These are phyloP conservation scores for Crocodylus rhombifer DNA, from an alignment of 2,797 vertebrate genomes.

Conservation along the genomic window DNA sequence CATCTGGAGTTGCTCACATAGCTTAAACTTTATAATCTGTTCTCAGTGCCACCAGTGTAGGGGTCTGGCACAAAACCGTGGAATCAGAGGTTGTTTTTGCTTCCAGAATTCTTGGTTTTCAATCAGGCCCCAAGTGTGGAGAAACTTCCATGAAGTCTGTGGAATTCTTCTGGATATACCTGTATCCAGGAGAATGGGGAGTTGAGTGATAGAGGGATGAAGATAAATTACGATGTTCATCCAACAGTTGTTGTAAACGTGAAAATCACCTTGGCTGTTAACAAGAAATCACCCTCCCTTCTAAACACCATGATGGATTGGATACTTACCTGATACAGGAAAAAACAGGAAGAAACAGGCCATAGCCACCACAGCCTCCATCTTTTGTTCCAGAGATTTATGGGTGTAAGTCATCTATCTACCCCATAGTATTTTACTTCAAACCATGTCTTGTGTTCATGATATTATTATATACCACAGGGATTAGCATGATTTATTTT, in stretches of 20 bases:
- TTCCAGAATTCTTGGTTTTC: neutral
- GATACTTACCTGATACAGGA: neutral
- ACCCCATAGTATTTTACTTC: neutral
- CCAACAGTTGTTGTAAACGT: neutral
- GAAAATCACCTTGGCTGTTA: neutral
- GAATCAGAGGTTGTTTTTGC: neutral
- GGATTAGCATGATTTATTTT: neutral
- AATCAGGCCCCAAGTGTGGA: neutral
- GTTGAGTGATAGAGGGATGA: neutral
- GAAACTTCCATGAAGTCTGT: neutral
- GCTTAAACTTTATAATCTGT: neutral
- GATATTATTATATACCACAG: neutral
- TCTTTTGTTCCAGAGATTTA: neutral
- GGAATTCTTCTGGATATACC: neutral
- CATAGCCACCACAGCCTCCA: neutral
- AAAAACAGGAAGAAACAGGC: neutral
- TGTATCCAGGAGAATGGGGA: neutral
- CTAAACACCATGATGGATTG: neutral
- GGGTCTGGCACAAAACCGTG: neutral
- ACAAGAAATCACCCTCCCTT: neutral
- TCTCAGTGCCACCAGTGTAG: neutral
- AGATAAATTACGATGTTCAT: neutral
- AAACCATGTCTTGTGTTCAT: neutral
- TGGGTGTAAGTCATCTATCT: neutral
- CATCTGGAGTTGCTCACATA: neutral